Percentiles rank a stretch among this genome's conserved stretches.
Evolutionary conservation across 2,113 vertebrate genomes (phyloP).

Genomic region (Lepus americanus): DNA sequence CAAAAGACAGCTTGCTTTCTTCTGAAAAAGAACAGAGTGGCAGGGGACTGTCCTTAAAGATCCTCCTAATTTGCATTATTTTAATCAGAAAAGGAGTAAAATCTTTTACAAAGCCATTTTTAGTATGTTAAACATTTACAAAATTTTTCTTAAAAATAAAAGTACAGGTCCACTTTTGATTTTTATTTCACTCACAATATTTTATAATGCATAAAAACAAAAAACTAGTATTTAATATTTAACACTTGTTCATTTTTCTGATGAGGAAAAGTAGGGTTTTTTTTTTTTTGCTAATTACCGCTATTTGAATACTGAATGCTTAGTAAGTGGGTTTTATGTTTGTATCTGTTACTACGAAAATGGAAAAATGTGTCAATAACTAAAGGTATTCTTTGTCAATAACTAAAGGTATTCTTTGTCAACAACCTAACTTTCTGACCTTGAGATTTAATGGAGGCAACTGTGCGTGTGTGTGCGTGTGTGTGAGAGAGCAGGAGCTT

Average conservation of each 20-base stretch:
- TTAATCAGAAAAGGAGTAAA: constrained; percentile 38
- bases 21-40: not conserved
- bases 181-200: constrained; percentile 8
- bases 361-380: not conserved
- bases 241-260: constrained; percentile 38
- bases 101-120: not conserved
- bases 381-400: not conserved
- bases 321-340: not conserved
- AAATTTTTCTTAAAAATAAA: not conserved
- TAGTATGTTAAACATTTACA: not conserved
- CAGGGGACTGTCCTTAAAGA: not conserved
- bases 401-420: not conserved
- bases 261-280: constrained; percentile 35
- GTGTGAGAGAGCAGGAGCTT: too few relatives aligned
- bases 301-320: not conserved
- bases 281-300: constrained; percentile 5
- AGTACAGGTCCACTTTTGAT: constrained; percentile 16
- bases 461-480: too few relatives aligned
- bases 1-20: not conserved
- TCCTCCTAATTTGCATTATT: not conserved
- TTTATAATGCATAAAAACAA: constrained; percentile 48
- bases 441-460: not conserved
- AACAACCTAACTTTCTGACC: not conserved
- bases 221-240: constrained; percentile 17
- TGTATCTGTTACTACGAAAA: constrained; percentile 14